phyloP scores from a whole-genome alignment of 2,113 vertebrate species.

The Leiothrix lutea region DNA sequence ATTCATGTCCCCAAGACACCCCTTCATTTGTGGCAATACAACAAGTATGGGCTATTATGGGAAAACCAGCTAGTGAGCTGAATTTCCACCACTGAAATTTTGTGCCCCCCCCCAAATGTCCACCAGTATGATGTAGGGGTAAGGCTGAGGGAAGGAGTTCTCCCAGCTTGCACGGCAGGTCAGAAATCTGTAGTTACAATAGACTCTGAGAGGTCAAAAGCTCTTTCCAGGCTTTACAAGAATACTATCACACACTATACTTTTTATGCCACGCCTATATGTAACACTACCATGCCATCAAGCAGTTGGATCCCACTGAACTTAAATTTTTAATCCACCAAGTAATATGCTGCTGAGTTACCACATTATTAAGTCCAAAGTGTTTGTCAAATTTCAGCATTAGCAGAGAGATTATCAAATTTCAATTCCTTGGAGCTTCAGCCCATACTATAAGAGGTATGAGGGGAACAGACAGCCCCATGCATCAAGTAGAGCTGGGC shows the following conservation, averaged over 20 bases:
- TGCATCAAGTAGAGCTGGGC: neutral
- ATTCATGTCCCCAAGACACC: neutral
- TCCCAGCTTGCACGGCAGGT: neutral
- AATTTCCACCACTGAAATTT: neutral
- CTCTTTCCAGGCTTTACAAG: neutral
- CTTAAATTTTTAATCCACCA: neutral
- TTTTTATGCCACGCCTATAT: neutral
- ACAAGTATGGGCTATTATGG: neutral
- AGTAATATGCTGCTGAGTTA: neutral
- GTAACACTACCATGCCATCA: neutral
- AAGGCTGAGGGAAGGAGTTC: neutral
- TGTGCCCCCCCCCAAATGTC: neutral
- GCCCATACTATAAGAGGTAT: rapidly evolving
- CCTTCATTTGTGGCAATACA: neutral
- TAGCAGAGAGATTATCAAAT: neutral
- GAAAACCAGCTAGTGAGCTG: neutral
- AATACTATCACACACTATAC: rapidly evolving
- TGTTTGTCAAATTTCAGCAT: neutral
- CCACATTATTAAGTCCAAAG: neutral
- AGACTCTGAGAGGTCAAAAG: neutral
- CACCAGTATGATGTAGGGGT: neutral
- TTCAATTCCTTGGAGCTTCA: neutral
- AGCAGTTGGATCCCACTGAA: neutral
- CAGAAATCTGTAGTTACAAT: neutral
- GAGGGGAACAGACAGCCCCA: neutral